A percentile compares a stretch with the other conserved stretches of the same genome.
These are phyloP conservation scores for Anthonomus grandis DNA, from an alignment of 1,140 invertebrate species.

Conservation along the genomic window DNA sequence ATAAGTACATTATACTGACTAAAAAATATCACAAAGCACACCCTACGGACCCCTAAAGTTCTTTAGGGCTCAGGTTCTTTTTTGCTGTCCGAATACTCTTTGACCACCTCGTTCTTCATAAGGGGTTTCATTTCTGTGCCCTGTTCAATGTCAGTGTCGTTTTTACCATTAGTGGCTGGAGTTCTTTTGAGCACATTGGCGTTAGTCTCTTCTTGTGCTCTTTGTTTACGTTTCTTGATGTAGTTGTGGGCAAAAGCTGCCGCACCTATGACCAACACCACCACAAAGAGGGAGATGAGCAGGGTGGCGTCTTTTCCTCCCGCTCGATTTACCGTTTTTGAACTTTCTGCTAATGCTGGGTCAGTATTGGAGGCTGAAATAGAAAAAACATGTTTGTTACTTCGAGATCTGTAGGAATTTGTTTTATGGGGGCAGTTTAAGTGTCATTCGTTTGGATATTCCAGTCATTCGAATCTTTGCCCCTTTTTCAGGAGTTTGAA, in stretches of 20 bases:
- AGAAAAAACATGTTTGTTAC: conserved; percentile 11
- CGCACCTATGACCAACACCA: conserved; percentile 50
- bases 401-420: background rate
- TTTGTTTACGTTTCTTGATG: conserved; percentile 35
- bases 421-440: no score
- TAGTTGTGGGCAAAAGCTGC: conserved; percentile 52
- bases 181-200: no score
- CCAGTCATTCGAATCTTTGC: no score
- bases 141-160: conserved; percentile 37
- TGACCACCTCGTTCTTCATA: conserved; percentile 24
- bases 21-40: conserved; percentile 16
- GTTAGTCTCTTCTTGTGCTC: conserved; percentile 6
- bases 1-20: no score
- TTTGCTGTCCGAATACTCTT: conserved; percentile 20
- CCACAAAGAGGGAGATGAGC: conserved; percentile 49
- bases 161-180: conserved; percentile 3
- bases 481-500: no score
- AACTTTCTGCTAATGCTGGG: conserved; percentile 24
- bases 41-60: background rate
- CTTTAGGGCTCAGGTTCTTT: conserved; percentile 5
- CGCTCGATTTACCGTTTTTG: conserved; percentile 6
- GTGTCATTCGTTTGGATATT: no score
- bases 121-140: conserved; percentile 40
- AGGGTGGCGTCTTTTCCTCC: conserved; percentile 32
- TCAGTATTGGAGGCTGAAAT: conserved; percentile 3